These are phyloP conservation scores for Psococerastis gibbosa DNA, from an alignment of 2,888 invertebrate species.

Conservation along the genomic window DNA sequence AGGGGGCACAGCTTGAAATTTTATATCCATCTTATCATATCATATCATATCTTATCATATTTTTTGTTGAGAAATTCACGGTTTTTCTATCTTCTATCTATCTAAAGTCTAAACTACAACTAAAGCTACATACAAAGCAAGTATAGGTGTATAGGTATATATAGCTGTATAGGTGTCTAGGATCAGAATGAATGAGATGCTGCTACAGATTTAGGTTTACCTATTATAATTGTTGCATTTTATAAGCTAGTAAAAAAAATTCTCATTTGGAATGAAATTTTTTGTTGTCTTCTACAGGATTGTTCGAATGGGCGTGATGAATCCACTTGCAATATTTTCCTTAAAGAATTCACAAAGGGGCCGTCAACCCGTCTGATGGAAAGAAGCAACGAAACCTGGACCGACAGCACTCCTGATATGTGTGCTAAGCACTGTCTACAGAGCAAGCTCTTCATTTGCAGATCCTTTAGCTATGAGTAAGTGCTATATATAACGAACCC, in stretches of 20 bases:
- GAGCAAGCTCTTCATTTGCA: slow-evolving; percentile 33
- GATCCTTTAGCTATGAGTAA: slow-evolving; percentile 39
- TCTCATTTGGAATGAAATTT: background rate
- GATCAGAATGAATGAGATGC: too few relatives aligned
- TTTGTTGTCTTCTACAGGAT: slow-evolving; percentile 25
- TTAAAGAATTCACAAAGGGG: slow-evolving; percentile 28
- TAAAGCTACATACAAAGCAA: too few relatives aligned
- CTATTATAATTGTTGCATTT: slow-evolving; percentile 1
- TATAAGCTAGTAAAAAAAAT: background rate
- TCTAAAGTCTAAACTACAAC: too few relatives aligned
- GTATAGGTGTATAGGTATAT: too few relatives aligned
- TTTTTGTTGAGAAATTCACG: too few relatives aligned
- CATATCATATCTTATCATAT: too few relatives aligned
- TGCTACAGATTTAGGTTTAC: too few relatives aligned
- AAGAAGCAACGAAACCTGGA: slow-evolving; percentile 34
- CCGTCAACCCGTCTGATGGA: slow-evolving; percentile 28
- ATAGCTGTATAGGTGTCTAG: too few relatives aligned
- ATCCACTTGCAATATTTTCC: slow-evolving; percentile 27
- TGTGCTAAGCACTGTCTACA: slow-evolving; percentile 36
- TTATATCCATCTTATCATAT: too few relatives aligned
- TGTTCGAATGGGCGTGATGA: slow-evolving; percentile 38
- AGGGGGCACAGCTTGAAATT: too few relatives aligned
- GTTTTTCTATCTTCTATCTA: too few relatives aligned
- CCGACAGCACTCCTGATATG: slow-evolving; percentile 31
- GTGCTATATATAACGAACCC: too few relatives aligned